Evolutionary conservation across 2,113 vertebrate species (phyloP), one percentile per base, ranked within the genome.

Genomic region (Alosa alosa): DNA sequence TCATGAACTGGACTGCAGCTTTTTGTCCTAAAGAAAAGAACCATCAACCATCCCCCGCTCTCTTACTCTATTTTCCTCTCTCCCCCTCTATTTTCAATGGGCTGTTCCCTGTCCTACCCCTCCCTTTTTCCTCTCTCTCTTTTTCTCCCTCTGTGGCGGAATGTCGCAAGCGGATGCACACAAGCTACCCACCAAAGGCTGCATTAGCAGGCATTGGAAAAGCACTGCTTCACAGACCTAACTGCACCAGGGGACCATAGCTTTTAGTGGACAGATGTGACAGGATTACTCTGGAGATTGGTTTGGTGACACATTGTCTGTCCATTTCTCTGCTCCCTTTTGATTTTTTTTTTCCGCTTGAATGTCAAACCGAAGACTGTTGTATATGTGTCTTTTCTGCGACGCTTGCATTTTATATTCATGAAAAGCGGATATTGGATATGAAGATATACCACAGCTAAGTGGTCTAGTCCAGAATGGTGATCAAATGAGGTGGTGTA

Each of bases 1-100:
- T 81, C 81, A 45, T 87, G 86, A 84, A 78, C 55, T 87, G 82
- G 72, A 25, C 86, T 57, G 50, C 84, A 83, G 83, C 46, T 87
- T 83, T 83, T 81, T 81, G 83, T 41, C 81, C 82, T 36, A 86
- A 68, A 72, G 36, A 49, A 47, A 49, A 78, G 47, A 68, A 49
- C 60, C 64, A 78, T 81, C 86, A 92, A 92, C 93, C 93, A 91
- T 90, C 41, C 9, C 52, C 47, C 60, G 46, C 81, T 75, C 41
- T 57, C 49, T 39, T 22, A 22, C 47, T 25, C 52, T 85, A 41
- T 85, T 64, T 75, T n/a, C 52, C 50, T 83, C 83, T 31, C 22
- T 39, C 60, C 60, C 57, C 81, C 55, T 68, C 49, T 78, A n/a
- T 22, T 50, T 64, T 36, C 31, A 15, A 17, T 78, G 72, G 25